A percentile compares a stretch with the other conserved stretches of the same genome.
Evolutionary conservation across 2,888 invertebrate species (phyloP).

Genomic region (Fragum fragum): DNA sequence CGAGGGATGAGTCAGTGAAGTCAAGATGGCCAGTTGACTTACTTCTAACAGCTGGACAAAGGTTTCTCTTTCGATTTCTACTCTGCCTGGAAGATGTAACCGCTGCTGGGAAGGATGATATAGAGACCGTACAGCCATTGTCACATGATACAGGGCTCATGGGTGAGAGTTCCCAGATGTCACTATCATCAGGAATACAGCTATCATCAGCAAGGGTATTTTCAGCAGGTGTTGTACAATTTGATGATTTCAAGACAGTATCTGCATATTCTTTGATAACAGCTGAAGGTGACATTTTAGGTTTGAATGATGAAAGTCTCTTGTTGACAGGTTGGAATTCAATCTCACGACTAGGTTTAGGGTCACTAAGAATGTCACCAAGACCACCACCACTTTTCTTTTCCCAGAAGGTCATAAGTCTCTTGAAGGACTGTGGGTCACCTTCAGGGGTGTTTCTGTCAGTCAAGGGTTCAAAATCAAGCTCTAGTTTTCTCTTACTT

Average conservation of each 20-base stretch:
- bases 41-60: not conserved
- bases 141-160: not conserved
- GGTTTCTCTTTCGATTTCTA: not conserved
- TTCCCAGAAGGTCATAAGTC: slow-evolving; percentile 46
- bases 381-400: slow-evolving; percentile 29
- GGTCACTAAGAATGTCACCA: not conserved
- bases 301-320: not conserved
- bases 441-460: not conserved
- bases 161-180: not conserved
- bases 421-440: not conserved
- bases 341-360: not conserved
- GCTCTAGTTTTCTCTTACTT: slow-evolving; percentile 36
- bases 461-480: slow-evolving; percentile 9
- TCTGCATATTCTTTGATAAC: not conserved
- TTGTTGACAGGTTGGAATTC: not conserved
- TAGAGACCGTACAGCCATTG: not conserved
- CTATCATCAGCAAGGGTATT: not conserved
- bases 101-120: not conserved
- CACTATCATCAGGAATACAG: not conserved
- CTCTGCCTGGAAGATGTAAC: slow-evolving; percentile 3
- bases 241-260: not conserved
- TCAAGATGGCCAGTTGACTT: slow-evolving; percentile 1
- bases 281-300: not conserved
- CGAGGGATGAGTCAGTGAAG: not conserved
- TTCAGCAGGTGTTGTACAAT: not conserved